Conservation (phyloP, 2,113 vertebrate genomes). For the Microtus oregoni region DNA sequence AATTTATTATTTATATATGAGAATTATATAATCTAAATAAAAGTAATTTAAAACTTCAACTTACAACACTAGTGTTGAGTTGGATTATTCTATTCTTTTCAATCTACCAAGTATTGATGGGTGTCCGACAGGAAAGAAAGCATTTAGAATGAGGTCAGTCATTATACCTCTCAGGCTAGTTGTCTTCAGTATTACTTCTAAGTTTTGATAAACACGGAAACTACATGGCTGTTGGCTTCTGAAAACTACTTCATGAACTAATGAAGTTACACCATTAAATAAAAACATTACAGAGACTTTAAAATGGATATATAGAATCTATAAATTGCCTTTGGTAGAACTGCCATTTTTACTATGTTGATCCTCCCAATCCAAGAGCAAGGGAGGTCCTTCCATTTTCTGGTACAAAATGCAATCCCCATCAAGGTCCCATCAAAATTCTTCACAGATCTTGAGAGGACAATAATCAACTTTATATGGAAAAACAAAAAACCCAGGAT, state of each 20-base stretch:
- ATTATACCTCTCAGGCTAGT: background rate
- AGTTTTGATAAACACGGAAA: background rate
- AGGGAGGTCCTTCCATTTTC: too few species aligned
- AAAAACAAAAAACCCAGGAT: too few species aligned
- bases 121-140: background rate
- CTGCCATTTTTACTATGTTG: too few species aligned
- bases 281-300: conserved; percentile 1
- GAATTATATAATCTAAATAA: background rate
- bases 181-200: background rate
- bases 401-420: too few species aligned
- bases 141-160: background rate
- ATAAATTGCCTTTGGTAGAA: too few species aligned
- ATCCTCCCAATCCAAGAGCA: too few species aligned
- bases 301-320: conserved; percentile 3
- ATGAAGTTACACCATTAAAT: conserved; percentile 8
- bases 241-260: conserved; percentile 32
- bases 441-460: too few species aligned
- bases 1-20: background rate
- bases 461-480: too few species aligned
- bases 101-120: background rate
- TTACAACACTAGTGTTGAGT: background rate
- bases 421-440: too few species aligned
- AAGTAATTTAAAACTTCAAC: background rate
- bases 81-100: background rate
- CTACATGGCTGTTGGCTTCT: conserved; percentile 22